Evolutionary conservation across 2,797 vertebrate species (phyloP), one percentile per base, ranked within the genome.

Genomic region (Tamandua tetradactyla): DNA sequence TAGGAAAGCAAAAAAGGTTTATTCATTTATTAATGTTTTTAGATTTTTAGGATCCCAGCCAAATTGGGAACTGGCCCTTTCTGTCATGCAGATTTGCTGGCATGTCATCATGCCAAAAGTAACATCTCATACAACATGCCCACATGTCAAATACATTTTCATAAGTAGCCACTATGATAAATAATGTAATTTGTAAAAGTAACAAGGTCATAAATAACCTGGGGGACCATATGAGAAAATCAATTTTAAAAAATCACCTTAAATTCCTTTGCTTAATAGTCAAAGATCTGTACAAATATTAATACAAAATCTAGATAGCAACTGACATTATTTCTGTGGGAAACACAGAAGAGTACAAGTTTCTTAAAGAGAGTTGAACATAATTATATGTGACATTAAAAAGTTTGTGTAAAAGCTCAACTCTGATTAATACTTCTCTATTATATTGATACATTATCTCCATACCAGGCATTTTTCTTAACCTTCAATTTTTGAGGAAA

Each of bases 401-500:
- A 94, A 88, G n/a, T 37, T 87, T 25, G 49, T 40, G 20, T 35
- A 91, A 75, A 94, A 79, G 15, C 89, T 95, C 8, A 32, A 40
- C 52, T 92, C 93, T 75, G 61, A 15, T 93, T 85, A 75, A 52
- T 66, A 64, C 4, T 47, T 87, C 30, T 49, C n/a, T 66, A 61
- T 25, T 68, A 27, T 35, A 86, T 27, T 78, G 44, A 86, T 72
- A 80, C 7, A 23, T 35, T 68, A 87, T 20, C 44, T 79, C 75
- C 37, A 78, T 62, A 82, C 44, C 68, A 82, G 47, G 44, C 7
- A 89, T 89, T 94, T 86, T 93, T 81, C 75, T 83, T 87, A 87
- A 30, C 61, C 40, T 75, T 93, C 78, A 90, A 2, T 37, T 83
- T 95, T 96, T 89, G 76, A 95, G 37, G n/a, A 91, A 94, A 88